Evolutionary conservation across 2,888 invertebrate species (phyloP).

Genomic region (Erpobdella octoculata): DNA sequence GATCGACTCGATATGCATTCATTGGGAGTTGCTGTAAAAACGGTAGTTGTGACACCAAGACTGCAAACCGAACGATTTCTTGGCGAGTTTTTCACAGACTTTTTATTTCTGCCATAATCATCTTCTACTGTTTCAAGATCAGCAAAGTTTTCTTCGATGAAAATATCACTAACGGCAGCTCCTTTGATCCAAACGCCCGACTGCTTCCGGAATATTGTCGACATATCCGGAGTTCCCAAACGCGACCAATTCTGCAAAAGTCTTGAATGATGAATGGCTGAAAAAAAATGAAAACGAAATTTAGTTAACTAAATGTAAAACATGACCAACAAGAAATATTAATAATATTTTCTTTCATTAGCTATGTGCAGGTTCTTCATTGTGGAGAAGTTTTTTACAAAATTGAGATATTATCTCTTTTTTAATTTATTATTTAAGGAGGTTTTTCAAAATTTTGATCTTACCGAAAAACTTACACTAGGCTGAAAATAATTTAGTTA

Average conservation of each 20-base stretch:
- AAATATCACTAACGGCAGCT: background rate
- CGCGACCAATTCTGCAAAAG: background rate
- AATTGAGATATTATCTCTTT: too few relatives aligned
- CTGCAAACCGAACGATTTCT: background rate
- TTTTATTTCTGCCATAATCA: background rate
- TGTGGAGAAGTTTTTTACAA: too few relatives aligned
- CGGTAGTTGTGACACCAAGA: background rate
- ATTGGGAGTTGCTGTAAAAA: background rate
- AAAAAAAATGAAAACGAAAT: background rate
- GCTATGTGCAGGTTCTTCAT: too few relatives aligned
- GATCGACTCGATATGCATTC: background rate
- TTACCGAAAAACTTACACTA: too few relatives aligned
- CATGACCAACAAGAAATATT: too few relatives aligned
- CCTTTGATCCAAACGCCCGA: slow-evolving; percentile 25
- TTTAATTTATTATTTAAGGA: too few relatives aligned
- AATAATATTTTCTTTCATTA: too few relatives aligned
- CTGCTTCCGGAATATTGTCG: background rate
- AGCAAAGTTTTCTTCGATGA: slow-evolving; percentile 26
- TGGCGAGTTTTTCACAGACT: too few relatives aligned
- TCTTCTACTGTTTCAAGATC: background rate
- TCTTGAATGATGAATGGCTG: background rate
- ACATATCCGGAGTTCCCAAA: background rate
- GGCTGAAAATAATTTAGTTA: too few relatives aligned
- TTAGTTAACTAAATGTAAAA: background rate
- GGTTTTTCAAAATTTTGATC: too few relatives aligned